These are phyloP conservation scores for Taphrorychus bicolor DNA, from an alignment of 2,888 invertebrate genomes.

Conservation along the genomic window DNA sequence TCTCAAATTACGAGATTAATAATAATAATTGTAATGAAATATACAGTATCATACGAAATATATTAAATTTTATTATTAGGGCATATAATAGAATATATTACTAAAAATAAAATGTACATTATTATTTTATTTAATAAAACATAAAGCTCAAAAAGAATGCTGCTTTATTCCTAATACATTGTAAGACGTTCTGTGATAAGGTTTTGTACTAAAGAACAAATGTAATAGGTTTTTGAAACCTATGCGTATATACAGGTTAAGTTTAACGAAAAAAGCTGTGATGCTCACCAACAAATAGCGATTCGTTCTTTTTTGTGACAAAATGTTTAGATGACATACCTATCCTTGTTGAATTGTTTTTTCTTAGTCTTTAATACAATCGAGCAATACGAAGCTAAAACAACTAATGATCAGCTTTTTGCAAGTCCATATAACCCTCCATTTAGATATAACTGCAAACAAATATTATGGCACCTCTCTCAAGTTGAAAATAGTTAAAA, in stretches of 20 bases:
- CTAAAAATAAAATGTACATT: slow-evolving; percentile 42
- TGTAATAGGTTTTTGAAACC: slow-evolving; percentile 35
- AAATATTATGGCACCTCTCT: slow-evolving; percentile 1
- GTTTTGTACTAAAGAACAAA: slow-evolving; percentile 41
- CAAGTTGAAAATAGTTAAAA: neutral
- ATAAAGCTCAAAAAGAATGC: slow-evolving; percentile 38
- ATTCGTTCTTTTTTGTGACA: too few species aligned
- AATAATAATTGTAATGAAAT: slow-evolving; percentile 14
- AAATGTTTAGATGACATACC: too few species aligned
- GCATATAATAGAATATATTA: slow-evolving; percentile 40
- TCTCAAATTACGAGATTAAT: too few species aligned
- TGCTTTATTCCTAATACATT: slow-evolving; percentile 34
- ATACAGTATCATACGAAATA: slow-evolving; percentile 36
- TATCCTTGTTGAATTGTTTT: too few species aligned
- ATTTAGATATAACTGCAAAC: neutral
- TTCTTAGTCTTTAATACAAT: too few species aligned
- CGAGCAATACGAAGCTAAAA: too few species aligned
- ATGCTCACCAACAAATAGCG: neutral
- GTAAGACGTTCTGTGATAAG: slow-evolving; percentile 28
- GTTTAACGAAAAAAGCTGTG: slow-evolving; percentile 15
- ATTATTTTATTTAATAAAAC: slow-evolving; percentile 37
- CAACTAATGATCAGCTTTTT: too few species aligned
- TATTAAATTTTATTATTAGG: slow-evolving; percentile 42
- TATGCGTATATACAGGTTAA: slow-evolving; percentile 10
- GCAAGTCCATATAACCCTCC: neutral